These are phyloP conservation scores for Muricea muricata DNA, from an alignment of 92 coral and sea anemone genomes.

Conservation along the genomic window DNA sequence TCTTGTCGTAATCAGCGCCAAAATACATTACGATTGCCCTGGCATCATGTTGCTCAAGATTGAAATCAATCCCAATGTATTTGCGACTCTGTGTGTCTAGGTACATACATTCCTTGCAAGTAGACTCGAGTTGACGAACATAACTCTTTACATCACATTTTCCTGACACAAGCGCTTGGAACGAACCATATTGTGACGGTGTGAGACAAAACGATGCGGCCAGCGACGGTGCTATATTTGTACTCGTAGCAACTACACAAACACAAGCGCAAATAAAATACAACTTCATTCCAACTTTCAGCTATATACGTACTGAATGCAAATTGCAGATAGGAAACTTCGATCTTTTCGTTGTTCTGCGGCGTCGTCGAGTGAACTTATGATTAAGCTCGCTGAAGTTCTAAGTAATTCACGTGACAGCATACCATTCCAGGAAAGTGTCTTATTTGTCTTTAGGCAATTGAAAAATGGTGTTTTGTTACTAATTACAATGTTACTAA, in stretches of 20 bases:
- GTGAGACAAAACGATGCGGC: background rate
- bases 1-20: slow-evolving; percentile 83
- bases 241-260: background rate
- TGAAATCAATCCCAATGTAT: slow-evolving; percentile 83
- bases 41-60: slow-evolving; percentile 72
- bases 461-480: no score
- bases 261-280: background rate
- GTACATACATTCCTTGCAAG: slow-evolving; percentile 76
- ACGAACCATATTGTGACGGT: background rate
- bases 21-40: slow-evolving; percentile 59
- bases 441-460: no score
- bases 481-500: no score
- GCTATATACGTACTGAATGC: background rate
- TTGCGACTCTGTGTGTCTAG: slow-evolving; percentile 74
- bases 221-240: background rate
- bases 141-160: slow-evolving; percentile 78
- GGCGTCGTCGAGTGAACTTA: background rate
- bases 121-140: slow-evolving; percentile 62
- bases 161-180: background rate
- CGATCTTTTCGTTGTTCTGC: background rate
- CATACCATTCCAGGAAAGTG: background rate
- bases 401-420: background rate
- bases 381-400: no score
- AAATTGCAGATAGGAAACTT: background rate
- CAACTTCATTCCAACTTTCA: background rate